Evolutionary conservation across 2,113 vertebrate genomes (phyloP), one percentile per base, ranked within the genome.

Genomic region (Rhadina sibilatrix): DNA sequence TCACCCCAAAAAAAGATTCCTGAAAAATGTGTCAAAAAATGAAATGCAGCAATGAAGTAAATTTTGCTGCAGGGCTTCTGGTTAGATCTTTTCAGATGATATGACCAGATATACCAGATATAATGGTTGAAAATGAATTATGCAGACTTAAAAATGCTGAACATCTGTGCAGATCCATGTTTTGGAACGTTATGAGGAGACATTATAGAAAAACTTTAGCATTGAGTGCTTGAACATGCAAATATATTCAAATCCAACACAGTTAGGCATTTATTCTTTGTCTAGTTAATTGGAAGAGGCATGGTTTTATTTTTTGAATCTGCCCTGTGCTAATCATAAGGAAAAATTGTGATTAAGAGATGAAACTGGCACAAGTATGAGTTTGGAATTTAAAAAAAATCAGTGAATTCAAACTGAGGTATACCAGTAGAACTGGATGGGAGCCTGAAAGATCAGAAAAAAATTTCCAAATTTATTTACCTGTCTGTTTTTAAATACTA

Each of bases 1-100:
- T 14, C 2, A 4, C 9, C 4, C 1, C 3, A 54, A 14, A 15
- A 24, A 28, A 56, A 6, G 2, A 56, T 17, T 65, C 14, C 22
- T 38, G 24, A 27, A 88, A 84, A 93, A 47, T 2, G 1, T 4
- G 5, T 60, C 17, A 64, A 31, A 69, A 82, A 60, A 52, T 60
- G 33, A 44, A 77, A 76, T 52, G 0, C 5, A 44, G 3, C 5
- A 22, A 25, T 23, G 11, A 59, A 72, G 12, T 44, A 40, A 75
- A 12, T 59, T 64, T 84, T 81, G 5, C 31, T 50, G 10, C 35
- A 50, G 11, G 42, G 6, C 3, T 71, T 72, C 33, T 50, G 27
- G 11, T 49, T 35, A 84, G 8, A 4, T 4, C 11, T 70, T 50
- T 18, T 71, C 22, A 15, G 15, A 6, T 60, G 49, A 44, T n/a